Percentiles rank a stretch among this genome's conserved stretches.
Conservation (phyloP, 2,113 vertebrate genomes). For the Sterrhoptilus dennistouni region DNA sequence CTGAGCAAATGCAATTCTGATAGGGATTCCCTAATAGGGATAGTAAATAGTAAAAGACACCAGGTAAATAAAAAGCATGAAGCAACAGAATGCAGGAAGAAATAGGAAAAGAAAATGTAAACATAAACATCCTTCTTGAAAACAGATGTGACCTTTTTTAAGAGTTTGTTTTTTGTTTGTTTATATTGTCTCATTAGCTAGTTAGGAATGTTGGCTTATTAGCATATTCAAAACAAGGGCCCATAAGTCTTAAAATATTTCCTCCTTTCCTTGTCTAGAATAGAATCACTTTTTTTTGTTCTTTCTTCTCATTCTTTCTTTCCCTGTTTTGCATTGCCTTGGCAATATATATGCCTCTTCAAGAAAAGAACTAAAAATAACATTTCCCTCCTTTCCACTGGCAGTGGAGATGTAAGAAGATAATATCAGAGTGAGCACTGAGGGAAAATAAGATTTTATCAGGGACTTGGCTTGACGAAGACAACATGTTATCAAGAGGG, state of each 20-base stretch:
- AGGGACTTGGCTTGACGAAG: slow-evolving; percentile 55
- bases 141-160: neutral
- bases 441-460: slow-evolving; percentile 65
- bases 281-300: neutral
- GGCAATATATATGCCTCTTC: neutral
- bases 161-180: neutral
- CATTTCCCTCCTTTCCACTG: neutral
- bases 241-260: neutral
- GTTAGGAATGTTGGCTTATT: neutral
- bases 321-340: neutral
- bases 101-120: neutral
- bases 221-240: slow-evolving; percentile 37
- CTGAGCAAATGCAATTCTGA: neutral
- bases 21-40: neutral
- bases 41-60: neutral
- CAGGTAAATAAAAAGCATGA: neutral
- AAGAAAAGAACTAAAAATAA: slow-evolving; percentile 18
- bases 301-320: neutral
- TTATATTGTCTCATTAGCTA: neutral
- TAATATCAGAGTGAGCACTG: slow-evolving; percentile 1
- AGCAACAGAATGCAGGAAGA: neutral
- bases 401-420: slow-evolving; percentile 46
- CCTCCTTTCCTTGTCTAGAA: neutral
- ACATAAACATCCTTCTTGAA: neutral
- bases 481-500: slow-evolving; percentile 60